Evolutionary conservation across 64 coral and sea anemone genomes (phyloP).

Genomic region (Montipora capricornis): DNA sequence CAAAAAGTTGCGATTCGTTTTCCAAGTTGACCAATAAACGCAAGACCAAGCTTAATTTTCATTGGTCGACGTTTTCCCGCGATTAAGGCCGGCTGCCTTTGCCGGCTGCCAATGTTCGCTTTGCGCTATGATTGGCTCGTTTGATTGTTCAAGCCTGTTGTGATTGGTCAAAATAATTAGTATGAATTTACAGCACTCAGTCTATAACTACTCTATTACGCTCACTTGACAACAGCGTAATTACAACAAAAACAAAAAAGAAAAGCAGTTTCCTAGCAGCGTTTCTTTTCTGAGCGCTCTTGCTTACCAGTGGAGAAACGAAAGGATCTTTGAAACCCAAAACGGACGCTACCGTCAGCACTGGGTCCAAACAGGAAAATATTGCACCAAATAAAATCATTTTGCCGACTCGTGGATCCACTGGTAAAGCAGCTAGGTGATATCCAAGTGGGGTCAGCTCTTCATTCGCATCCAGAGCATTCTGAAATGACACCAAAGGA

Average conservation of each 20-base stretch:
- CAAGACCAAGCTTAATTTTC: too few species aligned
- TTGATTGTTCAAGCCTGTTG: not conserved
- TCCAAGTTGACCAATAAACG: too few species aligned
- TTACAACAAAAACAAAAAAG: not conserved
- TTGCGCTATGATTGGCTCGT: not conserved
- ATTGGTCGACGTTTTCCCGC: too few species aligned
- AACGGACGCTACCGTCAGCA: slow-evolving; percentile 89
- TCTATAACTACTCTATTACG: too few species aligned
- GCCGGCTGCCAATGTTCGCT: not conserved
- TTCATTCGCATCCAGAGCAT: slow-evolving; percentile 87
- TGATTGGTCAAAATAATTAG: not conserved
- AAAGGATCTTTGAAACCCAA: slow-evolving; percentile 97
- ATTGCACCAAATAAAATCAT: slow-evolving; percentile 98
- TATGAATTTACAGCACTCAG: not conserved
- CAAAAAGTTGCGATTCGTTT: too few species aligned
- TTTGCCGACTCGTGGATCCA: slow-evolving; percentile 96
- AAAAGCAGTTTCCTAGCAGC: too few species aligned
- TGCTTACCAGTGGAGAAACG: slow-evolving; percentile 90
- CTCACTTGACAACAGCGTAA: too few species aligned
- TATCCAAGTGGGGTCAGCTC: slow-evolving; percentile 93
- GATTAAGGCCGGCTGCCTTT: not conserved
- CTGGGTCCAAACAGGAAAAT: slow-evolving; percentile 97
- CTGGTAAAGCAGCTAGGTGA: slow-evolving; percentile 89
- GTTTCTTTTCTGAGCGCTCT: not conserved
- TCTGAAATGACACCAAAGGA: slow-evolving; percentile 33